These are phyloP conservation scores for Manis crassicaudata DNA, from an alignment of 2,797 vertebrate genomes.

Conservation along the genomic window DNA sequence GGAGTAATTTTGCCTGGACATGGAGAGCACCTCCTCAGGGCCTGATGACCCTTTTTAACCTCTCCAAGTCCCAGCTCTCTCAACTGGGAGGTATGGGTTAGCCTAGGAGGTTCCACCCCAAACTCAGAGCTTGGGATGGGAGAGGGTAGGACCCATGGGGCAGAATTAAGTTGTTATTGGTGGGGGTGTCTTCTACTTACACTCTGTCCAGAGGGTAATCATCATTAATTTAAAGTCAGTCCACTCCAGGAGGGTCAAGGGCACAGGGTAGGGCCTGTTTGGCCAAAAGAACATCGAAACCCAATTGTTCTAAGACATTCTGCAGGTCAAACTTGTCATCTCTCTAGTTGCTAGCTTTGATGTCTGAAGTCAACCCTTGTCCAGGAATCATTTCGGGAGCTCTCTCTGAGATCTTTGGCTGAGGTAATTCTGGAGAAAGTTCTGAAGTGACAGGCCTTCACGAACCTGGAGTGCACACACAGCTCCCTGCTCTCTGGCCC, in stretches of 20 bases:
- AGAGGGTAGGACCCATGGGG: fast-evolving
- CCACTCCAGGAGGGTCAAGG: fast-evolving
- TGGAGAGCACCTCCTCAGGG: background rate
- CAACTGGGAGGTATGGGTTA: background rate
- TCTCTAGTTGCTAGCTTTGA: background rate
- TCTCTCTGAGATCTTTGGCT: background rate
- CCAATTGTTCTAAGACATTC: background rate
- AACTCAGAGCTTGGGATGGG: background rate
- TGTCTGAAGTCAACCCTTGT: background rate
- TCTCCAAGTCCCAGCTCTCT: background rate
- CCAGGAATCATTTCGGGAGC: background rate
- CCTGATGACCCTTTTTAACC: background rate
- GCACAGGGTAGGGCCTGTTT: background rate
- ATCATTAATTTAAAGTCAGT: background rate
- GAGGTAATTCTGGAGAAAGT: background rate
- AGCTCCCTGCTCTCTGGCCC: background rate
- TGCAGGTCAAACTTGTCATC: background rate
- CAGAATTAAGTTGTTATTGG: too few species aligned
- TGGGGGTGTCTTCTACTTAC: background rate
- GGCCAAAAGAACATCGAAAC: background rate
- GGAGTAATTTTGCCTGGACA: background rate
- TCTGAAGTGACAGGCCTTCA: background rate
- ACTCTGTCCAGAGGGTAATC: background rate
- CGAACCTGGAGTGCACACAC: background rate
- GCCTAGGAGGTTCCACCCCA: background rate